Conservation (phyloP, 2,113 vertebrate genomes). For the Vimba vimba region DNA sequence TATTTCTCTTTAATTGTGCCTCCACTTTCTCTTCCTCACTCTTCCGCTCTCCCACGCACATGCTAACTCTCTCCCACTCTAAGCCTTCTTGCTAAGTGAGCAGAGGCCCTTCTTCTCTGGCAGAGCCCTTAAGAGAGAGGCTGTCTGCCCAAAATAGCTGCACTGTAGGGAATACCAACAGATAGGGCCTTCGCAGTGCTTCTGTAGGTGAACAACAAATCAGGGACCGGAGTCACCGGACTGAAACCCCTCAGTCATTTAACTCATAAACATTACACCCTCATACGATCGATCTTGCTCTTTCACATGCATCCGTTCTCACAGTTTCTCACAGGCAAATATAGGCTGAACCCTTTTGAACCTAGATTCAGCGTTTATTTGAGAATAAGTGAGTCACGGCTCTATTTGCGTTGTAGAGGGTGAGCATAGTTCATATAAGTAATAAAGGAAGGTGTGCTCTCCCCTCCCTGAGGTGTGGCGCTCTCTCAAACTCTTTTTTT, state of each 20-base stretch:
- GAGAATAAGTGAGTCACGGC: conserved; percentile 74
- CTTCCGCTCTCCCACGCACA: conserved; percentile 23
- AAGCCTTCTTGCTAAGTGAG: conserved; percentile 46
- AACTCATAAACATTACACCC: conserved; percentile 44
- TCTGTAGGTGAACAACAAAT: conserved; percentile 48
- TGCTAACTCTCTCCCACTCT: conserved; percentile 50
- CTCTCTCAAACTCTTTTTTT: not conserved
- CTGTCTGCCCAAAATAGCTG: conserved; percentile 72
- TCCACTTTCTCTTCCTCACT: conserved; percentile 9
- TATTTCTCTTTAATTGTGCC: conserved; percentile 42
- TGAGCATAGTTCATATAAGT: conserved; percentile 61
- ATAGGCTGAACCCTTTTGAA: conserved; percentile 48
- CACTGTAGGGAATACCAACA: conserved; percentile 65
- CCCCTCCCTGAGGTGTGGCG: conserved; percentile 29
- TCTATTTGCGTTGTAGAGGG: conserved; percentile 70
- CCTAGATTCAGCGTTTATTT: conserved; percentile 69
- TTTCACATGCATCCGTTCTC: not conserved
- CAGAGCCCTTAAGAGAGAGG: conserved; percentile 63
- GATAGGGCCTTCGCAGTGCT: conserved; percentile 58
- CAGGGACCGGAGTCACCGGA: conserved; percentile 29
- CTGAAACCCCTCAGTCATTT: not conserved
- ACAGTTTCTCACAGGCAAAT: conserved; percentile 26
- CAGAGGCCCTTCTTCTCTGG: conserved; percentile 61
- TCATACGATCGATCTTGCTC: not conserved
- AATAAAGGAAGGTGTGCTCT: conserved; percentile 37